Evolutionary conservation across 2,888 invertebrate genomes (phyloP), one percentile per base, ranked within the genome.

Genomic region (Lacanobia oleracea): DNA sequence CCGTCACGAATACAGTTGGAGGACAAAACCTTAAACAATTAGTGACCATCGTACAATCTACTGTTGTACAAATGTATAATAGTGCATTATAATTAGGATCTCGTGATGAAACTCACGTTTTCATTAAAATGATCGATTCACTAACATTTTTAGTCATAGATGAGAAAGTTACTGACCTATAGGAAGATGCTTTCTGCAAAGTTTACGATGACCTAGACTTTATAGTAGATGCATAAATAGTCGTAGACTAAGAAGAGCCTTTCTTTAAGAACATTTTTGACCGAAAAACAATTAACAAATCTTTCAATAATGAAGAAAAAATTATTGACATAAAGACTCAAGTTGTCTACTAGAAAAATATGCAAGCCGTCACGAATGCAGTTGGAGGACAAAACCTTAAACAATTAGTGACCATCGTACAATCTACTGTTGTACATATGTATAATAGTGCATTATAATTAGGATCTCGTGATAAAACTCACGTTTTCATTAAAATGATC

Each of bases 81-180:
- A 16, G 14, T 37, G 48, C 33, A 79, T 72, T 64, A 73, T 73
- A 70, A 61, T 78, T 48, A 54, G 64, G 12, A 73, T 74, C 76
- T 83, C 83, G 85, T 83, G 85, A 73, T 76, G 65, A 75, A 73
- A 33, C 67, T 84, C 83, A 83, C 85, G 83, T 84, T 83, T 76
- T 65, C 48, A 83, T 84, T 82, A 76, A 79, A 72, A 70, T 76
- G 75, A 76, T 79, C 69, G 79, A 76, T 80, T 75, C 51, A 62
- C 54, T 45, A 69, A 72, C 56, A 77, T 74, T 82, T 82, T 82
- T 81, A 21, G 5, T 50, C 27, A 40, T 21, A 16, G 21, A 23
- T 57, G 18, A 27, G 27, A 57, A 59, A 50, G 40, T 40, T 14
- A 59, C 7, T 27, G 21, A 54, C 2, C 7, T 12, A 56, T 56